Conservation (phyloP, 2,888 invertebrate species). For the Acanthacorydalis orientalis region DNA sequence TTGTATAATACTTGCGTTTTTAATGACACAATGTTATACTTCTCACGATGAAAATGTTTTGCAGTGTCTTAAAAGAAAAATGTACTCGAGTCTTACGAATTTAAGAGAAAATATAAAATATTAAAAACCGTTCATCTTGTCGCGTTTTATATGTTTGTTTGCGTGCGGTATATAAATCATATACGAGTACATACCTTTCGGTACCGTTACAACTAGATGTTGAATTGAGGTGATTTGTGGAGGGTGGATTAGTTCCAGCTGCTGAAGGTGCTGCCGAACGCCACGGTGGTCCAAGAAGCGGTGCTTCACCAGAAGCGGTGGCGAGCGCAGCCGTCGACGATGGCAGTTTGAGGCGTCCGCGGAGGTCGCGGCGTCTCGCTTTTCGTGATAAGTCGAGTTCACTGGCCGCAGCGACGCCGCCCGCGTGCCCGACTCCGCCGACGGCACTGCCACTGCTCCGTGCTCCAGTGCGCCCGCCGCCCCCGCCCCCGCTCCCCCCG, state of each 20-base stretch:
- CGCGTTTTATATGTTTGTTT: too few species aligned
- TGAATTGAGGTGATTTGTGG: conserved; percentile 42
- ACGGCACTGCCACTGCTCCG: conserved; percentile 27
- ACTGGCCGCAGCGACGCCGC: conserved; percentile 48
- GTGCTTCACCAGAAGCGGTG: conserved; percentile 53
- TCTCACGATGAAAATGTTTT: too few species aligned
- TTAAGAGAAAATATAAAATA: too few species aligned
- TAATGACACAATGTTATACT: too few species aligned
- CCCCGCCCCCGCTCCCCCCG: neutral
- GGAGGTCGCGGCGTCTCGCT: conserved; percentile 44
- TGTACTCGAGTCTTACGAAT: too few species aligned
- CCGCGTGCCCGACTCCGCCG: conserved; percentile 36
- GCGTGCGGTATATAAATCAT: too few species aligned
- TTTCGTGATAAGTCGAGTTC: conserved; percentile 63
- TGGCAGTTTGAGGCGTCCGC: conserved; percentile 42
- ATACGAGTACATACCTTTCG: conserved; percentile 33
- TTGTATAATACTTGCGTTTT: too few species aligned
- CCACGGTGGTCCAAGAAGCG: conserved; percentile 53
- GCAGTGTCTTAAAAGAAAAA: too few species aligned
- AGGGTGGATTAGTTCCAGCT: conserved; percentile 34
- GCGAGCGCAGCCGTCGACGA: conserved; percentile 37
- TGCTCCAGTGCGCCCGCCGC: conserved; percentile 6
- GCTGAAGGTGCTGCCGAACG: conserved; percentile 31
- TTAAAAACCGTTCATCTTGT: too few species aligned
- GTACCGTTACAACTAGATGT: conserved; percentile 48